Evolutionary conservation across 2,888 invertebrate genomes (phyloP), one percentile per base, ranked within the genome.

Genomic region (Liopterus haemorrhoidalis): DNA sequence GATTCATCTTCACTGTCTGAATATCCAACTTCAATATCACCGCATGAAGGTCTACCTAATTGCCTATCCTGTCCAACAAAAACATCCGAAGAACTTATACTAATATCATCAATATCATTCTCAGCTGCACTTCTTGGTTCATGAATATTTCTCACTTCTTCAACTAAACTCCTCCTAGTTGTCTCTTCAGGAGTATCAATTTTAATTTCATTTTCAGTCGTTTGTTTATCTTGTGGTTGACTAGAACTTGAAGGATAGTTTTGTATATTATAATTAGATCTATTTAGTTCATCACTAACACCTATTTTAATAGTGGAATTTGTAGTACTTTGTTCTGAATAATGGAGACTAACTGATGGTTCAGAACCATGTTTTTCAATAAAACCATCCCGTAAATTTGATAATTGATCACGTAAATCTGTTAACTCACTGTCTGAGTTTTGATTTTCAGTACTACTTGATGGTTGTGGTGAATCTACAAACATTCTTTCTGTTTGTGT

Each of bases 301-400:
- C 70, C 68, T 51, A 76, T 61, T 41, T 72, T 73, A 52, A 75
- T 75, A 2, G 76, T 75, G 20, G 79, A 78, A 52, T 73, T 76
- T 1, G 76, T 75, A 1, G 78, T 76, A 54, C 79, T 77, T 60
- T 78, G 76, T 54, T 77, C 73, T 11, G 77, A 77, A 59, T 79
- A 81, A 41, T 72, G 72, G 43, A 78, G 63, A 59, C 72, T 74
- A 32, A 81, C 77, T 36, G 79, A 75, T 5, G 80, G 80, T 59
- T 79, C 79, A 0, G 66, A 61, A 14, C 68, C 68, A 48, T 67
- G 67, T 54, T 66, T 73, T 60, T 75, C 74, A 41, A 78, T 72
- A 57, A 76, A 76, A 36, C 76, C 76, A 52, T 74, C 71, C 42
- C 76, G 66, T 60, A 77, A 59, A 52, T 64, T 63, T 51, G 45